phyloP scores from a whole-genome alignment of 1,140 invertebrate genomes.

The Listronotus bonariensis region DNA sequence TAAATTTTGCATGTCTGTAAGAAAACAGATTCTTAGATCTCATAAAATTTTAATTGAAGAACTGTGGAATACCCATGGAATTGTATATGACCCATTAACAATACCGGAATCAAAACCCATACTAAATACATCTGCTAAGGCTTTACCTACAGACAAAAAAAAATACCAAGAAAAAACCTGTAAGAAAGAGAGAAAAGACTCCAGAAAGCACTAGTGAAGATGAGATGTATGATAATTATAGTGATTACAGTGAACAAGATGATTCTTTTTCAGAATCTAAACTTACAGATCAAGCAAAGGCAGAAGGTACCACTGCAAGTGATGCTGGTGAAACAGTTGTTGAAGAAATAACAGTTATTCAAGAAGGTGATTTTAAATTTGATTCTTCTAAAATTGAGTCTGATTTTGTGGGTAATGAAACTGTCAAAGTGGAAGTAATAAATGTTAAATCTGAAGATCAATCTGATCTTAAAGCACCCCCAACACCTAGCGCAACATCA shows the following conservation, averaged over 20 bases:
- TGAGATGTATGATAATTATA: neutral
- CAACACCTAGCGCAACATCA: neutral
- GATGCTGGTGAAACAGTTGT: conserved; percentile 5
- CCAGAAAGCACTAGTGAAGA: conserved; percentile 20
- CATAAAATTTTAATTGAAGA: conserved; percentile 30
- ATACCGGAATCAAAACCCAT: neutral
- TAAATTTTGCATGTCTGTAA: conserved; percentile 32
- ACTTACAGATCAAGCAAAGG: neutral
- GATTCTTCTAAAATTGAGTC: neutral
- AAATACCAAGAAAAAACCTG: neutral
- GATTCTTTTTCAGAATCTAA: neutral
- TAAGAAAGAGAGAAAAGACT: neutral
- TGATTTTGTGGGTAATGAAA: conserved; percentile 2
- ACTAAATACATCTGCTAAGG: neutral
- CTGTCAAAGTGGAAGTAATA: conserved; percentile 3
- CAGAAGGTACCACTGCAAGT: neutral
- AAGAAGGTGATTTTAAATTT: conserved; percentile 3
- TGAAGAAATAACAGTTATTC: conserved; percentile 20
- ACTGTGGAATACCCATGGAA: neutral
- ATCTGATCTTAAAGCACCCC: neutral
- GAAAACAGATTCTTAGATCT: conserved; percentile 34
- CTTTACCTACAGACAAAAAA: neutral
- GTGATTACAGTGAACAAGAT: conserved; percentile 6
- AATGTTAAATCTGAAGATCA: neutral
- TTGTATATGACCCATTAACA: neutral